A percentile compares a stretch with the other conserved stretches of the same genome.
Evolutionary conservation across 2,797 vertebrate species (phyloP).

Genomic region (Sciurus carolinensis): DNA sequence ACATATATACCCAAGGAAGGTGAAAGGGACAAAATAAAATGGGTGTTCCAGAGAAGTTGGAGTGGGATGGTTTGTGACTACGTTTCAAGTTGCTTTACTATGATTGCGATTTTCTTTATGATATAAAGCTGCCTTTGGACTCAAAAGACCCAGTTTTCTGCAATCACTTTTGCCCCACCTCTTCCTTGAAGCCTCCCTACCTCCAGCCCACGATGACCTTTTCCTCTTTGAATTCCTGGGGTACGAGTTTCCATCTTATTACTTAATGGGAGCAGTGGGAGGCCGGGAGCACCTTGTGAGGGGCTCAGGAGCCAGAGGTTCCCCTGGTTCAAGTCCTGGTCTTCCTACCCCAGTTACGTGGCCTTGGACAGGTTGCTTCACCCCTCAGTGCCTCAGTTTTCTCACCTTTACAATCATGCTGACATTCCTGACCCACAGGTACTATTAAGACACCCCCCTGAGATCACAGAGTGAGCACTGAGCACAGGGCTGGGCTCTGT

Average conservation of each 20-base stretch:
- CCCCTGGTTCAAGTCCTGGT: not conserved
- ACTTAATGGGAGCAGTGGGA: not conserved
- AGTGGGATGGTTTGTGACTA: not conserved
- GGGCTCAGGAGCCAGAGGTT: not conserved
- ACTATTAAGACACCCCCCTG: not conserved
- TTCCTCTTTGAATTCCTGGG: not conserved
- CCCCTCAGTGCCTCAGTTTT: not conserved
- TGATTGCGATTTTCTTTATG: not conserved
- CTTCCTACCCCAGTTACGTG: not conserved
- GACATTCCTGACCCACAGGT: not conserved
- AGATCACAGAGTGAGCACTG: not conserved
- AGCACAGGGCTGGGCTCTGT: not conserved
- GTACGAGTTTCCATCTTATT: not conserved
- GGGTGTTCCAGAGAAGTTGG: not conserved
- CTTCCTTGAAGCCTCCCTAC: constrained; percentile 24
- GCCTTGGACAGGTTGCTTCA: not conserved
- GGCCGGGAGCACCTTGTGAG: not conserved
- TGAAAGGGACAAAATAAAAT: not conserved
- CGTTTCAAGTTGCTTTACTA: constrained; percentile 11
- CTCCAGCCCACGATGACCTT: not conserved
- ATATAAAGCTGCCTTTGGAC: constrained; percentile 41
- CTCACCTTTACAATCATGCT: not conserved
- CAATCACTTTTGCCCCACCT: not conserved
- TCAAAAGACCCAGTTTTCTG: constrained; percentile 1
- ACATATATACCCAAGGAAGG: not conserved